Evolutionary conservation across 2,113 vertebrate genomes (phyloP), one percentile per base, ranked within the genome.

Genomic region (Leptosomus discolor): DNA sequence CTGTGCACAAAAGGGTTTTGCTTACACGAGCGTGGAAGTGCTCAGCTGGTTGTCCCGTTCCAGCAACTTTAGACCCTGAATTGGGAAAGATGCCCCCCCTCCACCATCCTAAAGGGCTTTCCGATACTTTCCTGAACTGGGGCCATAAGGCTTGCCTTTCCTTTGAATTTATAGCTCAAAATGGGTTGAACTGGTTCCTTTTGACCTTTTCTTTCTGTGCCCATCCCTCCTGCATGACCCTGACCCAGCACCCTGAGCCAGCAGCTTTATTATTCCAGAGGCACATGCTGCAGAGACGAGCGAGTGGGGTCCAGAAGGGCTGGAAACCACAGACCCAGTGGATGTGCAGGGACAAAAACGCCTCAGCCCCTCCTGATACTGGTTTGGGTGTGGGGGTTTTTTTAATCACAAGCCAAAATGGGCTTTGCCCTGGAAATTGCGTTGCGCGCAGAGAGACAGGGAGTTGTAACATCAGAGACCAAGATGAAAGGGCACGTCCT

Each of bases 381-480:
- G 0, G 13, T 43, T 76, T 4, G 10, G n/a, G 7, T 16, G 56
- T 18, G 22, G 26, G 1, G 7, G 0, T 15, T 48, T 58, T 43
- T 37, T 79, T 43, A 71, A 45, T 71, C 70, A 11, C 24, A 36
- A 56, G 27, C 34, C 60, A 41, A 79, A 57, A 32, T 20, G 39
- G 36, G 71, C 46, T 73, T 65, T 91, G 63, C n/a, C 32, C 32
- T 92, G 75, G 85, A 37, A 76, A 54, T 13, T 8, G 30, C 75
- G 8, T 22, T 34, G 30, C 2, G 2, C 29, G 6, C 21, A 21
- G 56, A 26, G 50, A 58, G 14, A 24, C 4, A 2, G 68, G 39
- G 45, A 36, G 76, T 71, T 17, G 45, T 85, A 56, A n/a, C 17
- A 29, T 48, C 68, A 60, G 63, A 94, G 57, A 8, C n/a, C 26